These are phyloP conservation scores for Ophion ellenae DNA, from an alignment of 2,888 invertebrate species.

Conservation along the genomic window DNA sequence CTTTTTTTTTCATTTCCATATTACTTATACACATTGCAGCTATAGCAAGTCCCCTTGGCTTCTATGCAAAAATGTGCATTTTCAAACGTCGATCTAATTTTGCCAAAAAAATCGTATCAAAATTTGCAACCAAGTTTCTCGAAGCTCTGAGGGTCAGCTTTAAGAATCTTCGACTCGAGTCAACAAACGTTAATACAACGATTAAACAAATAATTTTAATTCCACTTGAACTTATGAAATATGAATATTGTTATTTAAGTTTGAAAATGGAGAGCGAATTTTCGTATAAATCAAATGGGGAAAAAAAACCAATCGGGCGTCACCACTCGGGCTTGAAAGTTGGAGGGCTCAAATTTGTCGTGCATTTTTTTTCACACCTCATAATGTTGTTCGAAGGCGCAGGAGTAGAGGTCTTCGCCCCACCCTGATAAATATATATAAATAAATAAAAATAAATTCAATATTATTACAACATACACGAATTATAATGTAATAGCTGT, in stretches of 20 bases:
- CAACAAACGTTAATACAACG: neutral
- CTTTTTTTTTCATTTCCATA: no score
- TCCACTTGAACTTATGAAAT: neutral
- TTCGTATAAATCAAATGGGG: neutral
- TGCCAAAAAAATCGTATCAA: neutral
- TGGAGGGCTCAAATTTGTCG: neutral
- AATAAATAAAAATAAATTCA: constrained; percentile 52
- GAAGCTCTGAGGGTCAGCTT: neutral
- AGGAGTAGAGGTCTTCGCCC: neutral
- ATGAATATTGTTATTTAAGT: neutral
- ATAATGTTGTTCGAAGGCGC: neutral
- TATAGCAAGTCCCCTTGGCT: no score
- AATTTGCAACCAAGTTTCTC: neutral
- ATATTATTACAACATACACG: constrained; percentile 55
- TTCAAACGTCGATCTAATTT: neutral
- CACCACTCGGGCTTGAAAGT: neutral
- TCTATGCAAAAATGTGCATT: no score
- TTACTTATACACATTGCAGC: no score
- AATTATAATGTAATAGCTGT: constrained; percentile 69
- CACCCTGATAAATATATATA: neutral
- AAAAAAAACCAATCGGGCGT: neutral
- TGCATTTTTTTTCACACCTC: neutral
- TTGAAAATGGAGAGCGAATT: neutral
- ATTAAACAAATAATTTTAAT: neutral
- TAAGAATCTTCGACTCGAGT: neutral